Evolutionary conservation across 2,113 vertebrate genomes (phyloP), one percentile per base, ranked within the genome.

Genomic region (Genyomyrus donnyi): DNA sequence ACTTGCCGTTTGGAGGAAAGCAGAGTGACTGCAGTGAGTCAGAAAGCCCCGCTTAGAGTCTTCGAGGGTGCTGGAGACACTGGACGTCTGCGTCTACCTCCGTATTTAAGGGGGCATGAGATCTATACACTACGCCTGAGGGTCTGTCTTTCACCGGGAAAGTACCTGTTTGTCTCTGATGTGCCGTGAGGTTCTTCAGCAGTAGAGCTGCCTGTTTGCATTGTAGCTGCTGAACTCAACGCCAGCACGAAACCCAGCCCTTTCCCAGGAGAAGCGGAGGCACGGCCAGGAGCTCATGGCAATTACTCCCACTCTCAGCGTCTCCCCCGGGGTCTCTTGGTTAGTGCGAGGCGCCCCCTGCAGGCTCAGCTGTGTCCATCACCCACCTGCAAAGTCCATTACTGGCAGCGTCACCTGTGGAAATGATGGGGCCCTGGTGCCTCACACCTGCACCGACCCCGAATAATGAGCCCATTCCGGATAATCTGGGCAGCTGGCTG

Each of bases 371-470:
- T 50, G 58, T 77, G 27, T 85, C 35, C 9, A 53, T 46, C 9
- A 21, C 8, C 85, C 66, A 35, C 89, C 46, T 89, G 88, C 39
- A 48, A 62, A 89, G 35, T 27, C 24, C 53, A 66, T 90, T 70
- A 85, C 89, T 89, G 77, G 77, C 89, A 85, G 45, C 19, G 11
- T 52, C 84, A 27, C 88, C 56, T 70, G 42, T 42, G 21, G 3
- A 27, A 89, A 77, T 58, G 48, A 89, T 42, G 56, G 58, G 42
- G 5, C 48, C 15, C 19, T 35, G 35, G 83, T 84, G 42, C 89
- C 56, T 52, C 48, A 11, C 88, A 89, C 88, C 83, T 89, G 77
- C 49, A 31, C 46, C 83, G 13, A 19, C 5, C 58, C n/a, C 10
- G 13, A 52, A 45, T 49, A 49, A 77, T 5, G 50, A 62, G 53